Evolutionary conservation across 2,113 vertebrate genomes (phyloP).

Genomic region (Nyctibius bracteatus): DNA sequence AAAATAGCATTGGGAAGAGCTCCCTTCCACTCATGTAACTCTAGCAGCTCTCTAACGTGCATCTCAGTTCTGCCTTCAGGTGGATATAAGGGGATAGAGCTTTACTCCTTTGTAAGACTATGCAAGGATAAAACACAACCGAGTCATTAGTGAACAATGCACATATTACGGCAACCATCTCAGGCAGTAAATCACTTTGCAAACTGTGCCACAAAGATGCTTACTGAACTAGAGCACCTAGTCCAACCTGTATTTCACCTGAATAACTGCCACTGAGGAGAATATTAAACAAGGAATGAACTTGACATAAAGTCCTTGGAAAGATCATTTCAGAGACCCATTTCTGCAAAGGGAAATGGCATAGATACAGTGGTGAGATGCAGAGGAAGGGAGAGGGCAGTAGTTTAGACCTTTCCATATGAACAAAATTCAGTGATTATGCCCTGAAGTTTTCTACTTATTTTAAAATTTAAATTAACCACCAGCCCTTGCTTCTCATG

Average conservation of each 20-base stretch:
- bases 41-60: neutral
- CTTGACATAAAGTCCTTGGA: neutral
- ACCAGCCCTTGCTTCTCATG: neutral
- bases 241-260: neutral
- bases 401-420: neutral
- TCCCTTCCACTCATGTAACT: neutral
- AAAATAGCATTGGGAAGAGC: neutral
- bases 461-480: conserved; percentile 36
- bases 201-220: neutral
- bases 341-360: neutral
- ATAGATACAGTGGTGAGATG: fast-evolving
- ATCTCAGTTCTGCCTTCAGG: neutral
- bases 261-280: neutral
- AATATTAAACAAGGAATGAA: neutral
- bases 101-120: neutral
- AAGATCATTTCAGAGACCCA: neutral
- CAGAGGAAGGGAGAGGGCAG: neutral
- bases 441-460: neutral
- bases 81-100: neutral
- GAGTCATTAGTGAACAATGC: neutral
- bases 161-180: neutral
- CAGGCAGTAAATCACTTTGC: neutral
- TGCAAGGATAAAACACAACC: neutral
- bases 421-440: neutral
- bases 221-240: neutral